Evolutionary conservation across 2,113 vertebrate species (phyloP).

Genomic region (Zonotrichia leucophrys): DNA sequence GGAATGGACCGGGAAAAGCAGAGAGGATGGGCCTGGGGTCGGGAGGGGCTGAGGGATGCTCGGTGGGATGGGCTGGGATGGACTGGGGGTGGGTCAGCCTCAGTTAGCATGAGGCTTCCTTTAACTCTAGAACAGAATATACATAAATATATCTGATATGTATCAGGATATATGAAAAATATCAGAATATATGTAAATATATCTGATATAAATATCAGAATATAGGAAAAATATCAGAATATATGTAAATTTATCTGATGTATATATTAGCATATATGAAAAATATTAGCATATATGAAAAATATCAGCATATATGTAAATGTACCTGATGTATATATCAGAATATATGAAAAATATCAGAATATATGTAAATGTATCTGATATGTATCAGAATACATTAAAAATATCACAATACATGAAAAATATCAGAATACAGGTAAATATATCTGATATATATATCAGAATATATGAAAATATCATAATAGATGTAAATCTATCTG

Average conservation of each 20-base stretch:
- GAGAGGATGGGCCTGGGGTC: background rate
- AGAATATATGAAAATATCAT: too few species aligned
- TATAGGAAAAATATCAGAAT: background rate
- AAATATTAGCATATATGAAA: too few species aligned
- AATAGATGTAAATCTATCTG: background rate
- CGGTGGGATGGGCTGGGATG: background rate
- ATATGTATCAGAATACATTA: too few species aligned
- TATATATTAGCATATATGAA: too few species aligned
- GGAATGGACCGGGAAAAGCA: background rate
- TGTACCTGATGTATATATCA: too few species aligned
- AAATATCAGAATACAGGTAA: too few species aligned
- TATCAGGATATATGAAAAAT: background rate
- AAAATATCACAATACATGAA: too few species aligned
- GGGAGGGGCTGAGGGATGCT: background rate
- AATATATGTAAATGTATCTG: too few species aligned
- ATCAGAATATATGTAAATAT: background rate
- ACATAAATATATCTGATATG: accelerated
- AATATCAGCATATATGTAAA: too few species aligned
- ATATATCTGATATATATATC: background rate
- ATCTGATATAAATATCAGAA: too few species aligned
- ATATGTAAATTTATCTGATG: background rate
- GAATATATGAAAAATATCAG: too few species aligned
- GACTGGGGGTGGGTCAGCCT: background rate
- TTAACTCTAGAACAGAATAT: accelerated
- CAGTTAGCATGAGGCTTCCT: background rate